Base-by-base conservation (phyloP, 2,113 vertebrate genomes). In the Phaethornis superciliosus region DNA sequence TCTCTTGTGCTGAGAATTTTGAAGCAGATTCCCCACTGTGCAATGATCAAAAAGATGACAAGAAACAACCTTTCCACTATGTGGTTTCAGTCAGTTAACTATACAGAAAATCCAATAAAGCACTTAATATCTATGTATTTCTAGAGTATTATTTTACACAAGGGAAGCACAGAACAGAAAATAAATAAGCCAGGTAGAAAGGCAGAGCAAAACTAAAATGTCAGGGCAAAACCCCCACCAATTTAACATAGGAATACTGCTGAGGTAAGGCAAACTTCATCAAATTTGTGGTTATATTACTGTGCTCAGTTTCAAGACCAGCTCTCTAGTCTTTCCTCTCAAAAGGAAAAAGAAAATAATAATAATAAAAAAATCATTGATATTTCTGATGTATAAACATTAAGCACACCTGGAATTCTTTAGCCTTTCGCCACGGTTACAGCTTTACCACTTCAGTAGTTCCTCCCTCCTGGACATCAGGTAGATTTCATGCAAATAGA, bases 311-410 rank as follows among this genome's bases (percentile, higher is more conserved):
- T 32, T 91, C 24, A 77, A 77, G 22, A 72, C n/a, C 70, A 91
- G 35, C n/a, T 93, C 52, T 81, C 12, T 47, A 47, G 20, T 42
- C 32, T 47, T 91, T 62, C 30, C 49, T 69, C 33, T 70, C 24
- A 72, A n/a, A n/a, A n/a, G n/a, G n/a, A n/a, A n/a, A n/a, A n/a
- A n/a, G n/a, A n/a, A n/a, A n/a, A n/a, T n/a, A n/a, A n/a, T n/a
- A n/a, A n/a, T n/a, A n/a, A n/a, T n/a, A n/a, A n/a, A 86, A 88
- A 76, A 74, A 11, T 21, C 9, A 51, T 1, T 30, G 63, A 55
- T 46, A 21, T 70, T 85, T 88, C 92, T 82, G 79, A 89, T 93
- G 88, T n/a, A 76, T 12, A 81, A 95, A 71, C 21, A 56, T 55
- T 42, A 78, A 56, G 40, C 67, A 49, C 46, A 88, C 13, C 22